These are phyloP conservation scores for Erythrocebus patas DNA, from an alignment of 2,113 vertebrate species.

Conservation along the genomic window DNA sequence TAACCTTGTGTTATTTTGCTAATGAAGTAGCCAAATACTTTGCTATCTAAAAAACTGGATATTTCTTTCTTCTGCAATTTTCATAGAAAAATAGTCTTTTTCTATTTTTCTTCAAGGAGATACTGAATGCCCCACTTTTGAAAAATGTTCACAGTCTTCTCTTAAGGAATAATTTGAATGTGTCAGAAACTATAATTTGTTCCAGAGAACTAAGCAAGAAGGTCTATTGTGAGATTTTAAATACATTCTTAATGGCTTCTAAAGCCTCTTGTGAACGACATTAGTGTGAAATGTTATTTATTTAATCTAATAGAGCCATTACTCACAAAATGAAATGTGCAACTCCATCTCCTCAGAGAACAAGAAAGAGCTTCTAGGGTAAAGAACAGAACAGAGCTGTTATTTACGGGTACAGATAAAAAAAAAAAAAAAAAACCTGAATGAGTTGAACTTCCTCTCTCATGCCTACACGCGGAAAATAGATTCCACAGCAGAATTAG, in stretches of 20 bases:
- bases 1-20: background rate
- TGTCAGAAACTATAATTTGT: conserved; percentile 44
- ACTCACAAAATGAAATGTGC: conserved; percentile 23
- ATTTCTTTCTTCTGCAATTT: background rate
- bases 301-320: conserved; percentile 55
- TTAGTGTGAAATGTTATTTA: conserved; percentile 50
- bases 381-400: conserved; percentile 44
- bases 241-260: conserved; percentile 45
- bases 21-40: background rate
- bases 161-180: conserved; percentile 44
- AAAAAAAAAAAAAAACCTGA: background rate
- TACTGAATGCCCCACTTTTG: background rate
- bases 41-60: background rate
- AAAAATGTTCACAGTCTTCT: conserved; percentile 52
- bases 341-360: conserved; percentile 20
- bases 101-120: background rate
- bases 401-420: background rate
- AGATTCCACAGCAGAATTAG: background rate
- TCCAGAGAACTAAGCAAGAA: conserved; percentile 27
- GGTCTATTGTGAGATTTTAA: conserved; percentile 31
- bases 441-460: background rate
- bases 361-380: background rate
- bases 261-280: conserved; percentile 33
- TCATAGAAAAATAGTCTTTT: background rate
- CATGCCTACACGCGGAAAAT: background rate